These are phyloP conservation scores for Anaspis maculata DNA, from an alignment of 2,888 invertebrate genomes.

Conservation along the genomic window DNA sequence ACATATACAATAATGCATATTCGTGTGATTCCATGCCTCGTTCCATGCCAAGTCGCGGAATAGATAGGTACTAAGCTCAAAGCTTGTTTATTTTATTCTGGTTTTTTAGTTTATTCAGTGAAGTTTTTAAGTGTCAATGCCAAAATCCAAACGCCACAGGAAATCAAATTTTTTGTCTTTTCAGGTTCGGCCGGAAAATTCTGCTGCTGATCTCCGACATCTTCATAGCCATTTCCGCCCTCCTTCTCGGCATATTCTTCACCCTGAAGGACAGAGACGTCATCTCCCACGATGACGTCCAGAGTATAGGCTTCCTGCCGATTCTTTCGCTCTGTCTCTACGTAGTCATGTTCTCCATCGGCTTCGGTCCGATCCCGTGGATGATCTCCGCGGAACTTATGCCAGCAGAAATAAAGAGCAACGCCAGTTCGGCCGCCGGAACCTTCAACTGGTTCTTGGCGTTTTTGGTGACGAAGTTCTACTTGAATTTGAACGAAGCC, in stretches of 20 bases:
- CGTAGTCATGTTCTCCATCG: conserved; percentile 40
- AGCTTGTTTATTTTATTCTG: too few species aligned
- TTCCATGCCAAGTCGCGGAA: too few species aligned
- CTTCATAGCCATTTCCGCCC: conserved; percentile 55
- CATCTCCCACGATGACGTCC: conserved; percentile 2
- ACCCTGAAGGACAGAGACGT: conserved; percentile 19
- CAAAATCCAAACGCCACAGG: too few species aligned
- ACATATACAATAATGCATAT: too few species aligned
- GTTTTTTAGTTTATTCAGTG: too few species aligned
- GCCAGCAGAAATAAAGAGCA: conserved; percentile 67
- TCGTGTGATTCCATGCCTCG: too few species aligned
- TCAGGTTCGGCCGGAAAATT: conserved; percentile 62
- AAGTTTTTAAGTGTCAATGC: too few species aligned
- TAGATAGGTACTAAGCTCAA: too few species aligned
- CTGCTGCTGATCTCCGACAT: conserved; percentile 61
- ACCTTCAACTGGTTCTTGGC: conserved; percentile 76
- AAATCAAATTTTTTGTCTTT: too few species aligned
- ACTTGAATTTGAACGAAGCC: conserved; percentile 47
- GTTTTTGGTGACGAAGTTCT: conserved; percentile 72
- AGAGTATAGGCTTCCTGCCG: conserved; percentile 9
- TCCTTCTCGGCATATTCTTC: conserved; percentile 51
- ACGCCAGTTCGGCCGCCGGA: conserved; percentile 69
- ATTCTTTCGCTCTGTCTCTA: conserved; percentile 8
- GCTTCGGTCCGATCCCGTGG: conserved; percentile 84
- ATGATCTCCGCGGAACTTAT: conserved; percentile 78